A percentile compares a stretch with the other conserved stretches of the same genome.
Conservation (phyloP, 2,113 vertebrate genomes). For the Zootoca vivipara region DNA sequence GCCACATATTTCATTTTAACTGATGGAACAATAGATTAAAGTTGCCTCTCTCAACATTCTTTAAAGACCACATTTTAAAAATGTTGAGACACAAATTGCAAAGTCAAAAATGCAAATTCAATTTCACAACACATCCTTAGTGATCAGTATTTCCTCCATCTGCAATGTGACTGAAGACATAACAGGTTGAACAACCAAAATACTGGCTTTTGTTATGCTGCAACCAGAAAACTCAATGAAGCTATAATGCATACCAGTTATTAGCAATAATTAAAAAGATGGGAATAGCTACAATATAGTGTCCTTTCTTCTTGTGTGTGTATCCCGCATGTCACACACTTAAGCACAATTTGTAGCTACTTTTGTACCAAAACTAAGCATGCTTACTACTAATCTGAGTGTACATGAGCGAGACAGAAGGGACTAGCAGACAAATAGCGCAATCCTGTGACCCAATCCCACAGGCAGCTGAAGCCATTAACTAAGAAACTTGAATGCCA, state of each 20-base stretch:
- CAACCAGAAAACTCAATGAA: background rate
- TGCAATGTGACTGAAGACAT: slow-evolving; percentile 19
- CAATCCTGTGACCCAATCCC: background rate
- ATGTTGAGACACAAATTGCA: background rate
- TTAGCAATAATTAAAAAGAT: background rate
- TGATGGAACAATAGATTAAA: slow-evolving; percentile 3
- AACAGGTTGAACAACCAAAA: slow-evolving; percentile 42
- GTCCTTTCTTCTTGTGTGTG: background rate
- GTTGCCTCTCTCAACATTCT: background rate
- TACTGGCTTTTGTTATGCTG: slow-evolving; percentile 52
- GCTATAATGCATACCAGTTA: background rate
- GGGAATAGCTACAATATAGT: background rate
- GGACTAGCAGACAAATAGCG: background rate
- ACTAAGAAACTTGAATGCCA: background rate
- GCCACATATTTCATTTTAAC: too few species aligned
- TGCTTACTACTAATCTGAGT: background rate
- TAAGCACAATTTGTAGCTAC: background rate
- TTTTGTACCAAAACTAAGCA: background rate
- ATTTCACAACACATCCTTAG: slow-evolving; percentile 26
- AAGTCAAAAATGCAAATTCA: slow-evolving; percentile 19
- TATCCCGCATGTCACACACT: background rate
- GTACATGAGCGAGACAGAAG: background rate
- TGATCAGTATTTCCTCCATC: background rate
- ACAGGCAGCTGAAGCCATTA: background rate
- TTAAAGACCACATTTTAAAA: background rate